Evolutionary conservation across 2,888 invertebrate genomes (phyloP).

Genomic region (Isoperla grammatica): DNA sequence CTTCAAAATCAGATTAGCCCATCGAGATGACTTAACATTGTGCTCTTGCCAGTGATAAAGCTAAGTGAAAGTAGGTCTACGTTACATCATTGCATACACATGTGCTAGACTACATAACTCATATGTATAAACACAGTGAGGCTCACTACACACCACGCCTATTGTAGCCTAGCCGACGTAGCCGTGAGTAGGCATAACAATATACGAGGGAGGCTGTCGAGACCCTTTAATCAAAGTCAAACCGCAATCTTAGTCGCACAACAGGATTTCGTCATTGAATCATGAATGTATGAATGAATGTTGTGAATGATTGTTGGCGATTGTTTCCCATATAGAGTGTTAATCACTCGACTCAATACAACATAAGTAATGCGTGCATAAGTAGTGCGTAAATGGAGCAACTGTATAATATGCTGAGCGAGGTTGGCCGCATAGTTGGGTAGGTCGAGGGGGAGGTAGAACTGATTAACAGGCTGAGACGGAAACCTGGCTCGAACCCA

Average conservation of each 20-base stretch:
- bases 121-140: not conserved
- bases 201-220: not conserved
- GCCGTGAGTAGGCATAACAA: too few relatives aligned
- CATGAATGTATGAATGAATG: too few relatives aligned
- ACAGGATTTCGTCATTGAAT: too few relatives aligned
- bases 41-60: constrained; percentile 4
- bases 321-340: too few relatives aligned
- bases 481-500: too few relatives aligned
- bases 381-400: not conserved
- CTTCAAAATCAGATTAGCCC: not conserved
- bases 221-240: constrained; percentile 2
- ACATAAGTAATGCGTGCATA: constrained; percentile 5
- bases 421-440: not conserved
- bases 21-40: constrained; percentile 9
- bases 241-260: not conserved
- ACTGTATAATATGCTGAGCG: not conserved
- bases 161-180: not conserved
- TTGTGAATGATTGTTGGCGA: too few relatives aligned
- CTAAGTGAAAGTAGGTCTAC: too few relatives aligned
- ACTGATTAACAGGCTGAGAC: too few relatives aligned
- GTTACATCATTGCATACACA: too few relatives aligned
- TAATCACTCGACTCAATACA: too few relatives aligned
- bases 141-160: not conserved
- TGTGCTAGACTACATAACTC: not conserved
- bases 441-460: too few relatives aligned